Base-by-base conservation (phyloP, 2,113 vertebrate genomes). In the Hemibagrus wyckioides region DNA sequence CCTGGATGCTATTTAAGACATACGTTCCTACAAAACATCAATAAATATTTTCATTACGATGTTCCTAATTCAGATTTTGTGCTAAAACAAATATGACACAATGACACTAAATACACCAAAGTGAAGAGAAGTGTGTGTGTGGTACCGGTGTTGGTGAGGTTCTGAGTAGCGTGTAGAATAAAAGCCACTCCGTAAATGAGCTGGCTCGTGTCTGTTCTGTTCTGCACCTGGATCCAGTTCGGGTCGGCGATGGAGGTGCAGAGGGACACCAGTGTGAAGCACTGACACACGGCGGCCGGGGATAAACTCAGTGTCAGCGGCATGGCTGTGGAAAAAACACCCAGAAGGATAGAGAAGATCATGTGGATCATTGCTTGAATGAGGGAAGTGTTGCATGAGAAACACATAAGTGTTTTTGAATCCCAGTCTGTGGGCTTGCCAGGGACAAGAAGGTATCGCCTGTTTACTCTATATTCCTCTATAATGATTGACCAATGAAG, bases 111-210 rank as follows among this genome's bases (percentile, higher is more conserved):
- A 86, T 19, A 50, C 77, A 80, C 19, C 79, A 50, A 50, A 11
- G 2, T 17, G 9, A 54, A 39, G 3, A 23, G 8, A 25, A 44
- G 71, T 75, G 75, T 50, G 75, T 30, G 48, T 79, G 76, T 21
- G 76, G 14, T 73, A 94, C 93, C 93, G 54, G 90, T 88, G 48
- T 92, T 87, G 0, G 92, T 92, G 77, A 87, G 81, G 82, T 93
- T 94, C 76, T 88, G 88, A 9, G 83, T 77, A 0, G 90, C 85
- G 23, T 90, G 92, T 39, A 93, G 79, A 1, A 90, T 89, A 52
- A 93, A 92, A 3, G 93, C 90, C 39, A 94, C 89, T 0, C 94
- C 93, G 5, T 92, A 94, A 41, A 91, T 90, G 28, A 91, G 86
- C 73, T 85, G 63, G 48, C 50, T 84, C 0, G 90, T 56, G 44